phyloP scores from a whole-genome alignment of 2,888 invertebrate species.

The Anthrax anthrax region DNA sequence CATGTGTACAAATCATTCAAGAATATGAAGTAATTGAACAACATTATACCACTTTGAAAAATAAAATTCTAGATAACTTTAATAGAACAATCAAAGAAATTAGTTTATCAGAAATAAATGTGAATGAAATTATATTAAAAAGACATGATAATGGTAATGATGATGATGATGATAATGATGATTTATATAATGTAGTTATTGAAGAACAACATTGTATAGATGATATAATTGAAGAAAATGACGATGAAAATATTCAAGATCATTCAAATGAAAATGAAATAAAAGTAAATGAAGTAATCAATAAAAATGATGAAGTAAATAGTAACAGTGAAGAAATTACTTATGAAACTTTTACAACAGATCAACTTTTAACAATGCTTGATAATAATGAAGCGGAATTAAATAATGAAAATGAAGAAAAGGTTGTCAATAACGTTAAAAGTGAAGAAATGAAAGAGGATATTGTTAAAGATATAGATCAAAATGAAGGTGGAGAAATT shows the following conservation, averaged over 20 bases:
- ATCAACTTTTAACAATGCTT: no score
- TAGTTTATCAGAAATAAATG: conserved; percentile 12
- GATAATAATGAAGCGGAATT: no score
- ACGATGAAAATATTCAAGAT: conserved; percentile 12
- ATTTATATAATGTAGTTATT: no score
- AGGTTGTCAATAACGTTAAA: no score
- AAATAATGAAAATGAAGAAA: not conserved
- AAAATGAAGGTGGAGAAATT: conserved; percentile 5
- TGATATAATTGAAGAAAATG: conserved; percentile 17
- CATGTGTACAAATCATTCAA: conserved; percentile 46
- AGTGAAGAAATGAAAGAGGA: no score
- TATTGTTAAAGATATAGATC: no score
- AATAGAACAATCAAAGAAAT: conserved; percentile 30
- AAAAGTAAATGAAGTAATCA: no score
- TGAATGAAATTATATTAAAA: conserved; percentile 17
- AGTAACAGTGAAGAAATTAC: no score
- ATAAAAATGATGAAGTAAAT: no score
- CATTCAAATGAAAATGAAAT: not conserved
- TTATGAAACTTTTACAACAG: no score
- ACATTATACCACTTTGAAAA: conserved; percentile 38
- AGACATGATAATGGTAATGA: conserved; percentile 12
- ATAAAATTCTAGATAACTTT: conserved; percentile 39
- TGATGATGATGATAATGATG: conserved; percentile 13
- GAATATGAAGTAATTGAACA: conserved; percentile 47
- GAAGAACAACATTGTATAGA: no score